phyloP scores from a whole-genome alignment of 2,888 invertebrate species.

The Spilosoma lubricipeda region DNA sequence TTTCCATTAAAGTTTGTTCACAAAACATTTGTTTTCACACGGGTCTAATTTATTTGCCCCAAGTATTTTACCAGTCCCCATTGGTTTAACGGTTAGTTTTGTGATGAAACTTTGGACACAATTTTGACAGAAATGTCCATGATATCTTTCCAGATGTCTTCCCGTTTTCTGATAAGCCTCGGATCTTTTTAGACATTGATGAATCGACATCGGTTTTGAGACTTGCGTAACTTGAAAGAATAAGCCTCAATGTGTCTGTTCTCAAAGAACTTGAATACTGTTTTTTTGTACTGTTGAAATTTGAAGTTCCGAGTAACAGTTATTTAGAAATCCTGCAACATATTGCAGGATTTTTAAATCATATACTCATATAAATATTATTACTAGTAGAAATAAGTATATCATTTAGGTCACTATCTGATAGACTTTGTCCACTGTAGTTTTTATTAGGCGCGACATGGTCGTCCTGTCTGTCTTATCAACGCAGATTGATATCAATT shows the following conservation, averaged over 20 bases:
- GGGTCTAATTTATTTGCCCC: neutral
- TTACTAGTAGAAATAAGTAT: no score
- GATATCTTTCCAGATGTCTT: neutral
- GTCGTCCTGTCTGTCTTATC: no score
- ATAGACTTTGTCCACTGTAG: no score
- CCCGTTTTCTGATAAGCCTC: neutral
- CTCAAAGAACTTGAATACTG: neutral
- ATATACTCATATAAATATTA: no score
- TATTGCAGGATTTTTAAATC: no score
- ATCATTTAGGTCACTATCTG: no score
- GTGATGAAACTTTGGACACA: neutral
- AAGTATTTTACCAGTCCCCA: neutral
- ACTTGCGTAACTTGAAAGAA: neutral
- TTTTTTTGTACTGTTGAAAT: no score
- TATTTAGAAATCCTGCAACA: neutral
- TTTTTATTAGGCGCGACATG: no score
- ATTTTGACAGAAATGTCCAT: neutral
- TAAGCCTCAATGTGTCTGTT: neutral
- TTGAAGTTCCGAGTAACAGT: neutral
- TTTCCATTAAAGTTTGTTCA: neutral
- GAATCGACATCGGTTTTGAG: neutral
- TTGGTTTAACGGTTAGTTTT: neutral
- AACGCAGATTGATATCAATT: no score
- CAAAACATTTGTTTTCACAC: neutral
- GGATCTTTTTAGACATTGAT: neutral